Evolutionary conservation across 2,797 vertebrate species (phyloP).

Genomic region (Melanotaenia boesemani): DNA sequence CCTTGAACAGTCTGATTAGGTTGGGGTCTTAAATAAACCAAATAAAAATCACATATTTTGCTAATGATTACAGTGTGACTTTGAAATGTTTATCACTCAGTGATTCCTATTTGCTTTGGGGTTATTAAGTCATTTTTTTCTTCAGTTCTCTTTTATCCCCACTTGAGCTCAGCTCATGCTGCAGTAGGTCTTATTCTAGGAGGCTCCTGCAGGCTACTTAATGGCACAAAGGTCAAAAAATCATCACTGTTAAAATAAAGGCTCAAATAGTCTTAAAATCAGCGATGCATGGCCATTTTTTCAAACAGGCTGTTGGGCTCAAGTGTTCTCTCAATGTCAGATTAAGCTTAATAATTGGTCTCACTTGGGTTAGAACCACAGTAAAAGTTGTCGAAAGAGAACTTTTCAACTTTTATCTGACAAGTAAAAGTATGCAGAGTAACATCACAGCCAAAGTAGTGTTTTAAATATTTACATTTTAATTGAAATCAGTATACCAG

Average conservation of each 20-base stretch:
- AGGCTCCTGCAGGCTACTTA: conserved; percentile 33
- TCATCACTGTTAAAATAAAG: conserved; percentile 31
- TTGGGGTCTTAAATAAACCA: not conserved
- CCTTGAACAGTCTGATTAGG: not conserved
- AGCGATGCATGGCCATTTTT: conserved; percentile 41
- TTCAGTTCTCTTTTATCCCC: conserved; percentile 29
- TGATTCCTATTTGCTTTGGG: conserved; percentile 8
- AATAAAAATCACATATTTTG: conserved; percentile 24
- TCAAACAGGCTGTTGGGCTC: conserved; percentile 19
- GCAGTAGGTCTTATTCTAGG: conserved; percentile 53
- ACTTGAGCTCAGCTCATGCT: conserved; percentile 40
- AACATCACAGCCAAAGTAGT: too few relatives aligned
- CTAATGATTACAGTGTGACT: conserved; percentile 38
- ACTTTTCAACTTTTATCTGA: too few relatives aligned
- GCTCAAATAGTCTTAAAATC: conserved; percentile 15
- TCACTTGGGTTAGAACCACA: not conserved
- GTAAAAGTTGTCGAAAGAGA: too few relatives aligned
- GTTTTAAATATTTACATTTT: too few relatives aligned
- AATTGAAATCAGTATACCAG: too few relatives aligned
- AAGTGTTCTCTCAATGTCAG: conserved; percentile 13
- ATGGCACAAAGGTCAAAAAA: conserved; percentile 45
- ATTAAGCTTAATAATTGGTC: conserved; percentile 16
- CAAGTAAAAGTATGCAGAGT: too few relatives aligned
- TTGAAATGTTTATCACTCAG: conserved; percentile 14
- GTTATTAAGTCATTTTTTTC: conserved; percentile 28